A percentile compares a stretch with the other conserved stretches of the same genome.
These are phyloP conservation scores for Lasiurus cinereus DNA, from an alignment of 2,113 vertebrate species.

Conservation along the genomic window DNA sequence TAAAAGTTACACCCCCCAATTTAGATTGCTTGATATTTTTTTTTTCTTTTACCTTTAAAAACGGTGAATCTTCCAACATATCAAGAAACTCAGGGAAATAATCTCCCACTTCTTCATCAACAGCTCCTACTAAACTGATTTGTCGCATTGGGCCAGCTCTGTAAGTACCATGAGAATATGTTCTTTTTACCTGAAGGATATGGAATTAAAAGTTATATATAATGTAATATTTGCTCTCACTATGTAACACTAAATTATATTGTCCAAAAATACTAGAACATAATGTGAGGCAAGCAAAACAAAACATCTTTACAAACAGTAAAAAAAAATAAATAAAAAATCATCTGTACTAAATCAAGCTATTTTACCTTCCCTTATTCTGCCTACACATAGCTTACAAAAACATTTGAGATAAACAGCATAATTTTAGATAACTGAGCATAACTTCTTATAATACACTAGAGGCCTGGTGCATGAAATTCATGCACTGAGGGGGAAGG, in stretches of 20 bases:
- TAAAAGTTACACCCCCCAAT: neutral
- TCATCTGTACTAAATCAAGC: neutral
- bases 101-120: conserved; percentile 98
- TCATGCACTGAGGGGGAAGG: no score
- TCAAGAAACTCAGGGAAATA: conserved; percentile 98
- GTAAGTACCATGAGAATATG: conserved; percentile 98
- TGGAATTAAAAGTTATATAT: conserved; percentile 56
- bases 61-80: conserved; percentile 97
- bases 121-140: conserved; percentile 98
- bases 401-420: conserved; percentile 19
- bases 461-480: no score
- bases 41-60: conserved; percentile 95
- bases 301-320: conserved; percentile 18
- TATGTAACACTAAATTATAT: conserved; percentile 6
- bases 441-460: neutral
- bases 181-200: conserved; percentile 94
- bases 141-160: conserved; percentile 98
- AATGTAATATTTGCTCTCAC: neutral
- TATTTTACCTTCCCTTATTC: conserved; percentile 48
- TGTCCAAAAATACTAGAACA: neutral
- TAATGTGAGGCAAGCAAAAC: conserved; percentile 39
- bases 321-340: neutral
- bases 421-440: conserved; percentile 6
- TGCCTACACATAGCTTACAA: neutral
- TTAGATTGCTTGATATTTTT: neutral